Evolutionary conservation across 2,888 invertebrate species (phyloP).

Genomic region (Magallana nippona): DNA sequence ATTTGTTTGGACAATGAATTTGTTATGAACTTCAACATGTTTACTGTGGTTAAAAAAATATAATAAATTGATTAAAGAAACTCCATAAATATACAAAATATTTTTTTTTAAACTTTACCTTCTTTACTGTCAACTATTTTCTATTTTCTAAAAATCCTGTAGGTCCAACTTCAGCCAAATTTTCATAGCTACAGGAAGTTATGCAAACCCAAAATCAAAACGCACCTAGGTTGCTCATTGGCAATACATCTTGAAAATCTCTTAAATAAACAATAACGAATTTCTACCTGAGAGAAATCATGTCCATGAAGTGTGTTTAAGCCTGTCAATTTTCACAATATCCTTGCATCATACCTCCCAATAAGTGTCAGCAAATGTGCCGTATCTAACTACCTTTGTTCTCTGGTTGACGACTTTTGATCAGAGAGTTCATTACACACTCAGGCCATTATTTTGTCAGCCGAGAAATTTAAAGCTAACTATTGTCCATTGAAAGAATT

Average conservation of each 20-base stretch:
- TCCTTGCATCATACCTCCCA: conserved; percentile 6
- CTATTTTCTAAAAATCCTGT: too few relatives aligned
- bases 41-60: too few relatives aligned
- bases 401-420: not conserved
- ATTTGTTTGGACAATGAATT: not conserved
- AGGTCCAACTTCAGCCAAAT: not conserved
- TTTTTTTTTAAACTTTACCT: too few relatives aligned
- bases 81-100: too few relatives aligned
- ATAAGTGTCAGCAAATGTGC: conserved; percentile 8
- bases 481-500: conserved; percentile 1
- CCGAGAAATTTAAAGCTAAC: conserved; percentile 4
- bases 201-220: too few relatives aligned
- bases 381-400: conserved; percentile 7
- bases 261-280: conserved; percentile 1
- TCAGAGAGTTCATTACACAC: conserved; percentile 6
- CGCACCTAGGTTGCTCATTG: not conserved
- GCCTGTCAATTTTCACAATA: not conserved
- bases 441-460: not conserved
- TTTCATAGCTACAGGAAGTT: not conserved
- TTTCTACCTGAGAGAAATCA: conserved; percentile 17
- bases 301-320: not conserved
- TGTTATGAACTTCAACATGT: not conserved
- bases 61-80: too few relatives aligned
- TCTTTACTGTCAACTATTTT: too few relatives aligned
- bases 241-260: not conserved